Conservation (phyloP, 1,140 invertebrate genomes). For the Metaphire vulgaris region DNA sequence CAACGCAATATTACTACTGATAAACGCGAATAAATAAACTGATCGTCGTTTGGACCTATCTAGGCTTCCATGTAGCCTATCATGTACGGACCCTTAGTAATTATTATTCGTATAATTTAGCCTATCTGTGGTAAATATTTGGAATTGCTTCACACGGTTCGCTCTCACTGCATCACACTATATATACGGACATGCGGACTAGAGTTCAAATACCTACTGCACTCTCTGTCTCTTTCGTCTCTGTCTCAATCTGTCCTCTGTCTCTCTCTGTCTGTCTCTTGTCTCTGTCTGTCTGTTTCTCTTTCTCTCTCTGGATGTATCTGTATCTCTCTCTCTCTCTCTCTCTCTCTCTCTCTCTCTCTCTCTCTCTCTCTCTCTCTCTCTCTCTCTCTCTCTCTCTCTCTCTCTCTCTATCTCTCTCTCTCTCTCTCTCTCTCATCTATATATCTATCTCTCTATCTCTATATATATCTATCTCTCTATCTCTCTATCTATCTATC, state of each 20-base stretch:
- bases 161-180: not conserved
- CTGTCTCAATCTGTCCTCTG: conserved; percentile 31
- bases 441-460: not conserved
- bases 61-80: too few species aligned
- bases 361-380: conserved; percentile 25
- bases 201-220: not conserved
- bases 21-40: too few species aligned
- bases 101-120: not conserved
- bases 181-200: not conserved
- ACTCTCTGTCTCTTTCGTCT: conserved; percentile 19
- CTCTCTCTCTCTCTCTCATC: conserved; percentile 24
- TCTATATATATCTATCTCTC: conserved; percentile 2
- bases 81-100: too few species aligned
- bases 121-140: not conserved
- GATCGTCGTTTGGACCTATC: too few species aligned
- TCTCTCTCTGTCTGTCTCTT: conserved; percentile 26
- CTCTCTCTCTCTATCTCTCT: conserved; percentile 27
- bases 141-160: not conserved
- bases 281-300: conserved; percentile 27
- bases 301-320: conserved; percentile 25
- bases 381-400: conserved; percentile 23
- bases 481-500: conserved; percentile 20
- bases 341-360: conserved; percentile 27
- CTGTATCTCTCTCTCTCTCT: conserved; percentile 21
- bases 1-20: too few species aligned